Base-by-base conservation (phyloP, 2,888 invertebrate species). In the Pollenia griseotomentosa region DNA sequence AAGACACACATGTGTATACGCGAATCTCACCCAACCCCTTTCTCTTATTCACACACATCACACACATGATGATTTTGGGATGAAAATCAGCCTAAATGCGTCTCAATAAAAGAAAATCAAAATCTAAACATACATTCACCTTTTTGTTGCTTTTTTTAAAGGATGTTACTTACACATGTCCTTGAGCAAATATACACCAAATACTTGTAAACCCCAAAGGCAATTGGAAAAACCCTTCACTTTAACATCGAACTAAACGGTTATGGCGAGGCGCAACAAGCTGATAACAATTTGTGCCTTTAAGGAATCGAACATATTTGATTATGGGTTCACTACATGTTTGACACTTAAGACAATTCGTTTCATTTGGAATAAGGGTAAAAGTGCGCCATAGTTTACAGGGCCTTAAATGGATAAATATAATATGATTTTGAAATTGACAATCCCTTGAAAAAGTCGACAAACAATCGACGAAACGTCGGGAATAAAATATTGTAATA, bases 181-280 rank as follows among this genome's bases (percentile, higher is more conserved):
- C 78, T 87, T 74, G 40, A 74, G 83, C 74, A 87, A 78, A 84
- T 57, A 84, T 23, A 74, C 66, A 83, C 44, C 33, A 33, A 33
- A 83, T 48, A 68, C 53, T 53, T 46, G 46, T 74, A 66, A 80
- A 40, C 61, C 80, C 78, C 73, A 57, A 55, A 55, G 68, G 77
- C 55, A 87, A 81, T 71, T 53, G 10, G 40, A 55, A 84, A 81
- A 81, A 77, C 78, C 74, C 84, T 70, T 84, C 75, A 71, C 61
- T 83, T 87, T 19, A 71, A 59, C 19, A 61, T 68, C 42, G 44
- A 4, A 55, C 12, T 86, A 66, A 77, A 65, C n/a, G 59, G 71
- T 83, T n/a, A 65, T 12, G 33, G 57, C 14, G 77, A 84, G 73
- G 74, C 78, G 87, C 87, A 87, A 87, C 87, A 87, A 87, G 87